Base-by-base conservation (phyloP, 2,888 invertebrate species). In the Drosophila austrosaltans region DNA sequence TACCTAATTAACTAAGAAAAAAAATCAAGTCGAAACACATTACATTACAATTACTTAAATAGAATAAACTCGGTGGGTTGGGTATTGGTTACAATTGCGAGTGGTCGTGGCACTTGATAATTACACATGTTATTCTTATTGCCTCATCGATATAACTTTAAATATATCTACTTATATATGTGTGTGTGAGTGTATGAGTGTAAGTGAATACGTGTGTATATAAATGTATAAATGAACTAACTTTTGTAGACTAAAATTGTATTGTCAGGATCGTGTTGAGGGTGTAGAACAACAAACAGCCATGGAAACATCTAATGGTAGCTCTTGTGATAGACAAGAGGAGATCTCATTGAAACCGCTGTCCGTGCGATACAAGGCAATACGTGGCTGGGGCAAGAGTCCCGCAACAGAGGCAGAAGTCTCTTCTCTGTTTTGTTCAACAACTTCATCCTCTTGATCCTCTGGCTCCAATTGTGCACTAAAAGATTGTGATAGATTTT, bases 401-500 rank as follows among this genome's bases (percentile, higher is more conserved):
- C 7, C 58, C 8, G 28, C 12, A 1, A 16, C 0, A n/a, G 63
- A 42, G 1, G 39, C 32, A 1, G 16, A 16, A 16, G 39, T 39
- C 28, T 44, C 68, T 4, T 12, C 48, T 48, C 25, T 48, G 12
- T 48, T 48, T 10, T 48, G 22, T 48, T 48, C 22, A 12, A 25
- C 3, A 8, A 48, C 48, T 12, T 25, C 42, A 1, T 64, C 63
- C 0, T 44, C 32, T 3, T 75, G 78, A 1, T 76, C 72, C 30
- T 77, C 84, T 0, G 84, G 88, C 44, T 87, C 78, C 3, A 83
- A 76, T 69, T 90, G 90, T 39, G 82, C 82, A 8, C 89, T 86
- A 59, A 92, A 92, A 0, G 92, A 92, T 74, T 89, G 90, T n/a
- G 92, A 92, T 1, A 92, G 76, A 79, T 92, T 92, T 79, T 92